Conservation (phyloP, 2,113 vertebrate genomes). For the Athene noctua region DNA sequence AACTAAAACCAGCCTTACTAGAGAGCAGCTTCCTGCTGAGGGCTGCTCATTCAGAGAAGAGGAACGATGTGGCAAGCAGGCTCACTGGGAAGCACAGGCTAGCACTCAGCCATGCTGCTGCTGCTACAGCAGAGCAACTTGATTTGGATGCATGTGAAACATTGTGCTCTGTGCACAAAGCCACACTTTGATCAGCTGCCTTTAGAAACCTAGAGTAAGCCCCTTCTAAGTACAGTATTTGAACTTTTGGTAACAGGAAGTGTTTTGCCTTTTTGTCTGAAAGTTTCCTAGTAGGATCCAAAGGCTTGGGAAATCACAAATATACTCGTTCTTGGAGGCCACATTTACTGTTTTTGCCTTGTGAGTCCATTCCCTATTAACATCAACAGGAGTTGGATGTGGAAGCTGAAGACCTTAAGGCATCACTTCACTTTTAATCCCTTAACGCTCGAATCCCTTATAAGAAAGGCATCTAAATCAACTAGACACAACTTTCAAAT, state of each 20-base stretch:
- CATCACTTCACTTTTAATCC: neutral
- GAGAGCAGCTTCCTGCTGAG: neutral
- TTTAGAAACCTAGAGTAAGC: neutral
- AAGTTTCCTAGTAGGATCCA: neutral
- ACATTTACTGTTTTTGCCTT: neutral
- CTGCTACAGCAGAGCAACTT: neutral
- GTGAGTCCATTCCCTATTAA: neutral
- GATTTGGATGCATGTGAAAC: neutral
- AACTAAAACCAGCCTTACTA: neutral
- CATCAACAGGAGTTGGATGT: neutral
- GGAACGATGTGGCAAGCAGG: accelerated
- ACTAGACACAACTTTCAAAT: neutral
- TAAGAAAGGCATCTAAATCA: neutral
- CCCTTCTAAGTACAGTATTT: neutral
- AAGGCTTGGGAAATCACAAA: neutral
- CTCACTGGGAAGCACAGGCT: neutral
- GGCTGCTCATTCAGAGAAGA: neutral
- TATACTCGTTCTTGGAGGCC: neutral
- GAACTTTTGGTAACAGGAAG: neutral
- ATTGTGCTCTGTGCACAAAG: neutral
- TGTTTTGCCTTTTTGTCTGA: neutral
- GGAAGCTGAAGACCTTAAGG: neutral
- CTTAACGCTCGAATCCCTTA: neutral
- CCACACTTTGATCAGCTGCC: neutral
- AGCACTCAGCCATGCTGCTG: neutral